Percentiles rank a stretch among this genome's conserved stretches.
phyloP scores from a whole-genome alignment of 2,888 invertebrate species.

The Odontocolon sp. region DNA sequence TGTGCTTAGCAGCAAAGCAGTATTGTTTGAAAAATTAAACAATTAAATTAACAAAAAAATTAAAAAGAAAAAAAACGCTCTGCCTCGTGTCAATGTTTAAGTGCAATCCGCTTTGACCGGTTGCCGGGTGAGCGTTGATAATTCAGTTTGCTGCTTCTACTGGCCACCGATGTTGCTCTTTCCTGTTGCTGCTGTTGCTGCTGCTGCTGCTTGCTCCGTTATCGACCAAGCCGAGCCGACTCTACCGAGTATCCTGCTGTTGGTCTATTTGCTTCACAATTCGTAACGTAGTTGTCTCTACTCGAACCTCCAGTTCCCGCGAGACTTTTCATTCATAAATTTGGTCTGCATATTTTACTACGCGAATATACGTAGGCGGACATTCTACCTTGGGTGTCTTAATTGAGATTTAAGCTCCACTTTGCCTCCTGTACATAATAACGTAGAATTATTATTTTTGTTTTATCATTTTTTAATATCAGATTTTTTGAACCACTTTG shows the following conservation, averaged over 20 bases:
- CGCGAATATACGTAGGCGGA: conserved; percentile 11
- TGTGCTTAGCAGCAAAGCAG: conserved; percentile 39
- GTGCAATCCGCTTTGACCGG: conserved; percentile 3
- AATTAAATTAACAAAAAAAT: neutral
- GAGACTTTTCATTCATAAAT: conserved; percentile 51
- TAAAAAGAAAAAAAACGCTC: neutral
- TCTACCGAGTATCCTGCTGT: neutral
- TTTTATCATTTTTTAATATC: neutral
- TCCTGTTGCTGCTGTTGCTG: conserved; percentile 26
- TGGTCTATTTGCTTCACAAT: conserved; percentile 50
- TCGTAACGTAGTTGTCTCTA: conserved; percentile 61
- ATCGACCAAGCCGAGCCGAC: conserved; percentile 47
- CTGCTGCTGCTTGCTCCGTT: conserved; percentile 42
- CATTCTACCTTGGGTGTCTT: neutral
- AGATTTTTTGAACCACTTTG: no score
- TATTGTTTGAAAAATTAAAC: neutral
- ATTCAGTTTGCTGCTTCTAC: conserved; percentile 48
- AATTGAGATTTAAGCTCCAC: neutral
- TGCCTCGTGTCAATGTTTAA: neutral
- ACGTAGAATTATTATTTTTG: neutral
- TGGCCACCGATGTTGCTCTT: conserved; percentile 39
- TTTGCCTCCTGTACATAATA: neutral
- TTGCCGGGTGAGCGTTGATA: conserved; percentile 34
- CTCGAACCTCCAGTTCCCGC: conserved; percentile 39
- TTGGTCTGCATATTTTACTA: neutral